Conservation (phyloP, 2,888 invertebrate species). For the Crossocerus cetratus region DNA sequence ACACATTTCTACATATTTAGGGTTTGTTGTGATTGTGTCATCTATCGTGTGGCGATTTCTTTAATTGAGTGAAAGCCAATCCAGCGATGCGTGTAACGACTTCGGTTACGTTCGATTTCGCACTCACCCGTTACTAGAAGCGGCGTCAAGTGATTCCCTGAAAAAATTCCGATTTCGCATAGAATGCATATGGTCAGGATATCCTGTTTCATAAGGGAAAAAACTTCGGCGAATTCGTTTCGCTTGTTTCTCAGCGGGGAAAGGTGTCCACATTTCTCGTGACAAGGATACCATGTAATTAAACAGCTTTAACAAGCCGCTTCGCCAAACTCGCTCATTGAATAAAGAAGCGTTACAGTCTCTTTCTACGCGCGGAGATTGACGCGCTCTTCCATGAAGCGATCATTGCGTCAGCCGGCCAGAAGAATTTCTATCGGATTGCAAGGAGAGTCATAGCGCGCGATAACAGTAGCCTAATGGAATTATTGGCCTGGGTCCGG, state of each 20-base stretch:
- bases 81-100: constrained; percentile 24
- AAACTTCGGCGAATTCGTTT: too few species aligned
- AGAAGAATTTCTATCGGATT: constrained; percentile 13
- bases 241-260: too few species aligned
- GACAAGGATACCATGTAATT: constrained; percentile 26
- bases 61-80: constrained; percentile 30
- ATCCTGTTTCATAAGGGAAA: too few species aligned
- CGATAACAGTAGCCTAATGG: constrained; percentile 6
- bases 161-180: too few species aligned
- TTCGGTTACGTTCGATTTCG: not conserved
- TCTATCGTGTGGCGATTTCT: constrained; percentile 24
- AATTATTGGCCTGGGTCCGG: not conserved
- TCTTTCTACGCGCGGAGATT: not conserved
- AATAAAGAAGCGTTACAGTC: constrained; percentile 8
- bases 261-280: constrained; percentile 4
- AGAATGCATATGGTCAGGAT: too few species aligned
- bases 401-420: constrained; percentile 2
- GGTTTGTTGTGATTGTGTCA: not conserved
- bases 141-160: too few species aligned
- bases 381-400: constrained; percentile 13
- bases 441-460: not conserved
- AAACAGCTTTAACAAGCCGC: constrained; percentile 2
- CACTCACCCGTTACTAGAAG: too few species aligned
- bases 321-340: constrained; percentile 13
- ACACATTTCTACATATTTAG: too few species aligned